phyloP scores from a whole-genome alignment of 2,113 vertebrate genomes.

The Dunckerocampus dactyliophorus region DNA sequence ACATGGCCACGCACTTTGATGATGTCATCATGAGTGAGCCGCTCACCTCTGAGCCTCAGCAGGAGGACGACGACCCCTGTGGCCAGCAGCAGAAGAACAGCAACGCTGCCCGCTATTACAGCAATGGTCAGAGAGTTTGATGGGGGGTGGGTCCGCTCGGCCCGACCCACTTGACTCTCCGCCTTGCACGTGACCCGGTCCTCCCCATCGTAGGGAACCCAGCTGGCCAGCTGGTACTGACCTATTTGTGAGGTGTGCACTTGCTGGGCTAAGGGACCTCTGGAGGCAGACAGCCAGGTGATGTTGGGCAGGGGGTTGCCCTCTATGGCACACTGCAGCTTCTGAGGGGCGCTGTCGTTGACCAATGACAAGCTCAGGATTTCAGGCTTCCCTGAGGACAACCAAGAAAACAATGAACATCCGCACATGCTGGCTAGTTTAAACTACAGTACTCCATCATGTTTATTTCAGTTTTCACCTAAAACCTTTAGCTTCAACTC shows the following conservation, averaged over 20 bases:
- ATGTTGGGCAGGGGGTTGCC: slow-evolving; percentile 17
- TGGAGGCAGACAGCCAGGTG: slow-evolving; percentile 14
- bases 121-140: background rate
- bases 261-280: background rate
- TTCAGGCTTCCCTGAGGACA: slow-evolving; percentile 5
- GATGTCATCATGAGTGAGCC: too few species aligned
- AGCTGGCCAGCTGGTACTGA: background rate
- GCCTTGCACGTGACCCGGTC: slow-evolving; percentile 22
- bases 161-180: background rate
- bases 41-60: slow-evolving; percentile 17
- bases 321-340: slow-evolving; percentile 26
- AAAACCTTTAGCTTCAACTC: background rate
- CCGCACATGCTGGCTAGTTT: background rate
- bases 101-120: background rate
- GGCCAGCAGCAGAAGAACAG: slow-evolving; percentile 1
- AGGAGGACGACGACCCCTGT: background rate
- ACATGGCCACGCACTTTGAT: background rate
- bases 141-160: background rate
- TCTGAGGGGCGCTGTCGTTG: background rate
- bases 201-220: slow-evolving; percentile 6
- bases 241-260: accelerated
- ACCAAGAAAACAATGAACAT: background rate
- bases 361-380: slow-evolving; percentile 17
- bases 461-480: slow-evolving; percentile 10
- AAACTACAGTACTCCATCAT: background rate